phyloP scores from a whole-genome alignment of 2,888 invertebrate species.

The Acanthopleura granulata region DNA sequence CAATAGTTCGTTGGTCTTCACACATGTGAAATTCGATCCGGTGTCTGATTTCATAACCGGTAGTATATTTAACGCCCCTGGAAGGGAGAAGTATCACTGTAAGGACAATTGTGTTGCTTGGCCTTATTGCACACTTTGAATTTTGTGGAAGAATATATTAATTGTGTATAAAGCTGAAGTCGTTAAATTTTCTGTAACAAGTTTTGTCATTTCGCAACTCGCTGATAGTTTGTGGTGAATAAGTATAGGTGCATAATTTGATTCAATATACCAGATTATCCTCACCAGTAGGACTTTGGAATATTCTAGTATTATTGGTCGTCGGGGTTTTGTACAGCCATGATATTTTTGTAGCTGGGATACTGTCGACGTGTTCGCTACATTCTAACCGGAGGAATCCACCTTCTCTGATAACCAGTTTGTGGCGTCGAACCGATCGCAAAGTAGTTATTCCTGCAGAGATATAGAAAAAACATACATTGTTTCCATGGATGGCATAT shows the following conservation, averaged over 20 bases:
- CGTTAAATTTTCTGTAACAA: no score
- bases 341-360: background rate
- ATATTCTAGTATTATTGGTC: background rate
- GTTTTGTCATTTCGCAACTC: no score
- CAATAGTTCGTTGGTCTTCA: background rate
- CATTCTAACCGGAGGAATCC: conserved; percentile 1
- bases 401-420: background rate
- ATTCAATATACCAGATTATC: no score
- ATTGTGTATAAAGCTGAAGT: no score
- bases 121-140: no score
- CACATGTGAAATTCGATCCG: background rate
- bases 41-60: background rate
- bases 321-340: background rate
- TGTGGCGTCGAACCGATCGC: background rate
- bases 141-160: no score
- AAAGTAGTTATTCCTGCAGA: background rate
- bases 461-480: background rate
- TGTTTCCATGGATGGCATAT: no score
- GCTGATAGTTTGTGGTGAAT: no score
- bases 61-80: background rate
- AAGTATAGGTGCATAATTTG: no score
- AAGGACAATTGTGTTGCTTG: no score
- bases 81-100: background rate
- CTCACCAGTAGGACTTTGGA: background rate
- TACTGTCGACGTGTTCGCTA: background rate